These are phyloP conservation scores for Hirtodrosophila cameraria DNA, from an alignment of 2,888 invertebrate species.

Conservation along the genomic window DNA sequence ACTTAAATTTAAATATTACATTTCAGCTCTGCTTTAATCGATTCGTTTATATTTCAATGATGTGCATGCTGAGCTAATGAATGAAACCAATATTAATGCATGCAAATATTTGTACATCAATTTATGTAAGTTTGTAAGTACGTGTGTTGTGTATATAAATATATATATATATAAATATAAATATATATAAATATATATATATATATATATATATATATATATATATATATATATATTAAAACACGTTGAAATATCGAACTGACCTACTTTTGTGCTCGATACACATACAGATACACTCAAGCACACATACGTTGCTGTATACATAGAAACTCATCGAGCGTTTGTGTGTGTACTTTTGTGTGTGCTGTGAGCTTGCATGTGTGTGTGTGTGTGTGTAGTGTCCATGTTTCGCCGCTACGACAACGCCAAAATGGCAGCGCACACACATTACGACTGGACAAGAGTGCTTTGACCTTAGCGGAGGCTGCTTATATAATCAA, in stretches of 20 bases:
- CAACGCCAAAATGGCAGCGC: constrained; percentile 47
- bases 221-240: constrained; percentile 43
- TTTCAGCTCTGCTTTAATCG: no score
- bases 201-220: constrained; percentile 26
- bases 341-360: constrained; percentile 1
- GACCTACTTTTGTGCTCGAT: constrained; percentile 70
- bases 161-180: neutral
- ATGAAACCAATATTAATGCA: constrained; percentile 31
- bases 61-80: constrained; percentile 24
- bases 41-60: constrained; percentile 2
- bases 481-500: constrained; percentile 68
- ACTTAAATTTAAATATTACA: no score
- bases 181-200: constrained; percentile 31
- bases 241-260: constrained; percentile 75
- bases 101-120: no score
- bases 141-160: constrained; percentile 1
- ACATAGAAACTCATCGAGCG: neutral
- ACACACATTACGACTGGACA: constrained; percentile 46
- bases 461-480: constrained; percentile 78
- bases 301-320: constrained; percentile 6
- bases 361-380: no score
- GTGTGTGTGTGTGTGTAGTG: constrained; percentile 23
- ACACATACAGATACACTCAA: constrained; percentile 34
- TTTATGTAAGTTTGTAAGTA: no score
- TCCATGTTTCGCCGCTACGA: constrained; percentile 37